Percentiles rank a stretch among this genome's conserved stretches.
phyloP scores from a whole-genome alignment of 2,113 vertebrate species.

The Chrysemys picta region DNA sequence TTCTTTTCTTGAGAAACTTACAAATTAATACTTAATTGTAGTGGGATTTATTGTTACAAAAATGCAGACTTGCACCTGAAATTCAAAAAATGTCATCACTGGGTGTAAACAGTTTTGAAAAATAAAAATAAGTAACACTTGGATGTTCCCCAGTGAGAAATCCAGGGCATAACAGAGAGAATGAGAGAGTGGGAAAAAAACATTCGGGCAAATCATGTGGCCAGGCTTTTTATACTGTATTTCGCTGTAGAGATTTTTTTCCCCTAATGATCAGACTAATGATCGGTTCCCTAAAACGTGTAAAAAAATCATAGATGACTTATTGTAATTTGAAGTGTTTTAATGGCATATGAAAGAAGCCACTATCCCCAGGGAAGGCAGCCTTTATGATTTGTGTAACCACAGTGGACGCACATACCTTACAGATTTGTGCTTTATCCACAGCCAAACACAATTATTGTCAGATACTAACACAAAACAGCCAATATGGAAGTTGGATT shows the following conservation, averaged over 20 bases:
- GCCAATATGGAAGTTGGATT: background rate
- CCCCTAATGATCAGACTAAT: background rate
- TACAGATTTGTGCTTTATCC: background rate
- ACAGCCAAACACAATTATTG: fast-evolving
- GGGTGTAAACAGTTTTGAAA: background rate
- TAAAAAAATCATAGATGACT: background rate
- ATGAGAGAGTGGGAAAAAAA: background rate
- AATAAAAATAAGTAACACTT: slow-evolving; percentile 6
- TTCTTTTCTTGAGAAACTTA: background rate
- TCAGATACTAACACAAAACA: background rate
- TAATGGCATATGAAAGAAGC: background rate
- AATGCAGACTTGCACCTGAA: background rate
- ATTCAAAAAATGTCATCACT: background rate
- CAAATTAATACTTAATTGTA: slow-evolving; percentile 1
- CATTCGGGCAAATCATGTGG: background rate
- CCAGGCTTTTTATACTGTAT: background rate
- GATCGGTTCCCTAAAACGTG: background rate
- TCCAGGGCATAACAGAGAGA: background rate
- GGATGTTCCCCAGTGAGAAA: slow-evolving; percentile 38
- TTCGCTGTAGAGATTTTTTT: background rate
- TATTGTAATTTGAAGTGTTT: background rate
- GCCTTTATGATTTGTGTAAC: background rate
- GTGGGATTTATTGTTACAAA: slow-evolving; percentile 16
- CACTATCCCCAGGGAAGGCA: slow-evolving; percentile 19
- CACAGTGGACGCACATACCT: background rate